Conservation (phyloP, 2,888 invertebrate genomes). For the Thymelicus sylvestris region DNA sequence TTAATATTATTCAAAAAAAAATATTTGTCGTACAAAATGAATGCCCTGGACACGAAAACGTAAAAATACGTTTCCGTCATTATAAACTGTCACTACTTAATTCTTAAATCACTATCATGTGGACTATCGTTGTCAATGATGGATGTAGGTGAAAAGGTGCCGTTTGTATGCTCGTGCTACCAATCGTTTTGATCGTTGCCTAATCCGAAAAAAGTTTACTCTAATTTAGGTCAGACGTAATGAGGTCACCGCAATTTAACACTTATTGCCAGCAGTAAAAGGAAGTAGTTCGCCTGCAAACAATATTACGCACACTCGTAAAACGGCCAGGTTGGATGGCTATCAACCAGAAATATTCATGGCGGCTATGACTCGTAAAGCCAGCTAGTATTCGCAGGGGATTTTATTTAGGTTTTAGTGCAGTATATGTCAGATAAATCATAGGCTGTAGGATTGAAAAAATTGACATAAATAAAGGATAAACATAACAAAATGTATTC, state of each 20-base stretch:
- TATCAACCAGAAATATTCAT: constrained; percentile 36
- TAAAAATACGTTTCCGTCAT: too few relatives aligned
- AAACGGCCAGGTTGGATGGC: constrained; percentile 32
- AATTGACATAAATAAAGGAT: too few relatives aligned
- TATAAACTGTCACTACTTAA: too few relatives aligned
- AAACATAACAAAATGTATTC: too few relatives aligned
- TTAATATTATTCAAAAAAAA: too few relatives aligned
- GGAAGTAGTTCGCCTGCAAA: constrained; percentile 24
- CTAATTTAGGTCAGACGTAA: constrained; percentile 14
- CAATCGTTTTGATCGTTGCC: neutral
- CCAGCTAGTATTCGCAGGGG: constrained; percentile 22
- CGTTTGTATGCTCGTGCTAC: too few relatives aligned
- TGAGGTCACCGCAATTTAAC: constrained; percentile 25
- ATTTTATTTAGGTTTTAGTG: constrained; percentile 31
- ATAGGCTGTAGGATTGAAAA: neutral
- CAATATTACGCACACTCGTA: constrained; percentile 33
- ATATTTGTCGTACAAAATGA: too few relatives aligned
- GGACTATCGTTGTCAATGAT: too few relatives aligned
- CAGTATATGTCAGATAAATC: constrained; percentile 1
- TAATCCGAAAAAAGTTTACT: neutral
- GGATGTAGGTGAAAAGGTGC: too few relatives aligned
- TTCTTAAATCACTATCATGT: too few relatives aligned
- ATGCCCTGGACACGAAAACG: too few relatives aligned
- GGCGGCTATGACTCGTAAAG: constrained; percentile 30
- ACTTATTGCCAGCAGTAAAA: constrained; percentile 31